A percentile compares a stretch with the other conserved stretches of the same genome.
Evolutionary conservation across 1,140 invertebrate genomes (phyloP).

Genomic region (Drosophila leontia): DNA sequence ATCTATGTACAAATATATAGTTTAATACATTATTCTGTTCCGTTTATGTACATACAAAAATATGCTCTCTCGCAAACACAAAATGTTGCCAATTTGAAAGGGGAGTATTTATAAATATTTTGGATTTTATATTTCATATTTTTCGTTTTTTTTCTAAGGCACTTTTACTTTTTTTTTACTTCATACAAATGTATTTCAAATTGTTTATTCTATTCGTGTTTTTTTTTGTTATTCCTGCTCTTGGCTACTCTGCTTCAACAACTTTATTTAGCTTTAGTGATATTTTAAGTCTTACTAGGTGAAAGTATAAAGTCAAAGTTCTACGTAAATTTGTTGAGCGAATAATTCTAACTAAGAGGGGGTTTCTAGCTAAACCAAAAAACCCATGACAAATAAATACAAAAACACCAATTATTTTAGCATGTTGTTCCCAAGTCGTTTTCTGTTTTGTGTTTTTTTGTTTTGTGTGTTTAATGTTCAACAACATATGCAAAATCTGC

Average conservation of each 20-base stretch:
- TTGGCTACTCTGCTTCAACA: constrained; percentile 46
- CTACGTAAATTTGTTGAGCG: constrained; percentile 53
- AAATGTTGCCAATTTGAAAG: constrained; percentile 35
- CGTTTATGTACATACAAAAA: constrained; percentile 70
- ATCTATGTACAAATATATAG: constrained; percentile 47
- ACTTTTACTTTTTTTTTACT: constrained; percentile 74
- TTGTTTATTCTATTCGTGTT: constrained; percentile 41
- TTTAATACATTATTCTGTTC: constrained; percentile 29
- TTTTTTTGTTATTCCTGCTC: constrained; percentile 21
- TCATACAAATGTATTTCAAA: constrained; percentile 55
- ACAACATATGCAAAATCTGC: constrained; percentile 46
- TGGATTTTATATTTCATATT: background rate
- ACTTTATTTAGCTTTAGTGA: constrained; percentile 47
- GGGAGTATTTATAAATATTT: constrained; percentile 34
- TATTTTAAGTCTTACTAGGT: constrained; percentile 41
- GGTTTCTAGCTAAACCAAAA: constrained; percentile 25
- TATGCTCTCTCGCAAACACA: constrained; percentile 27
- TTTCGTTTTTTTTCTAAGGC: constrained; percentile 67
- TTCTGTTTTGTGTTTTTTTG: constrained; percentile 2
- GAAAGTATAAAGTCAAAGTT: constrained; percentile 37
- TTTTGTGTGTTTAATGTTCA: constrained; percentile 19
- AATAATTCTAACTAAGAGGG: constrained; percentile 40
- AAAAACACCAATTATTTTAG: constrained; percentile 59
- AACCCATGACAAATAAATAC: constrained; percentile 53
- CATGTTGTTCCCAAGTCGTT: constrained; percentile 75